Conservation (phyloP, 2,797 vertebrate species). For the Martes flavigula region DNA sequence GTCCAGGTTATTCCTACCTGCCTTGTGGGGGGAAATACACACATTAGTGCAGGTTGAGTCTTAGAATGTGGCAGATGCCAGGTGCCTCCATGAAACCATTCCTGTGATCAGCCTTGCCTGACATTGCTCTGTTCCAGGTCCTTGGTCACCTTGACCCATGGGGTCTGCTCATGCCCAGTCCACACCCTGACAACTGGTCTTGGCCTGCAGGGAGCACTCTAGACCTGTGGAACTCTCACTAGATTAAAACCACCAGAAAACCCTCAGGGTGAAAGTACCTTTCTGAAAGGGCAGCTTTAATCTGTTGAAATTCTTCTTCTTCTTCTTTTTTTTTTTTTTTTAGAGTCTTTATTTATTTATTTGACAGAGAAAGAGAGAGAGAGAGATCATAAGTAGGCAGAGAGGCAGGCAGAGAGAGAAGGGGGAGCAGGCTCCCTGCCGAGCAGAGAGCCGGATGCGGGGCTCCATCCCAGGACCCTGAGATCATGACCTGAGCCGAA, state of each 20-base stretch:
- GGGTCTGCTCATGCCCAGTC: neutral
- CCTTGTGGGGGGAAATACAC: neutral
- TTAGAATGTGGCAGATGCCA: neutral
- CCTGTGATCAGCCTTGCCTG: neutral
- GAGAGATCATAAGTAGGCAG: too few species aligned
- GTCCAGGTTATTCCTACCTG: neutral
- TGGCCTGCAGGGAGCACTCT: neutral
- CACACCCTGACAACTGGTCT: neutral
- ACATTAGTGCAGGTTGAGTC: neutral
- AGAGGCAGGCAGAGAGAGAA: too few species aligned
- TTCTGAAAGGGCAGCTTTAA: neutral
- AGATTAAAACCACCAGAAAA: neutral
- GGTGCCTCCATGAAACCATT: neutral
- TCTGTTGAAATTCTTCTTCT: neutral
- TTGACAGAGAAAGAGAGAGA: too few species aligned
- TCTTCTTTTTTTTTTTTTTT: too few species aligned
- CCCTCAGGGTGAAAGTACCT: neutral
- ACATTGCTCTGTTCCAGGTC: neutral
- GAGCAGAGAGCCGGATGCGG: too few species aligned
- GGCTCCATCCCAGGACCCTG: too few species aligned
- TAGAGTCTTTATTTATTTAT: too few species aligned
- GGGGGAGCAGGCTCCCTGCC: too few species aligned
- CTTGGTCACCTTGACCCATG: neutral
- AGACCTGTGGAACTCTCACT: neutral
- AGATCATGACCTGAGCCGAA: too few species aligned